Evolutionary conservation across 2,888 invertebrate species (phyloP).

Genomic region (Rotaria macrura): DNA sequence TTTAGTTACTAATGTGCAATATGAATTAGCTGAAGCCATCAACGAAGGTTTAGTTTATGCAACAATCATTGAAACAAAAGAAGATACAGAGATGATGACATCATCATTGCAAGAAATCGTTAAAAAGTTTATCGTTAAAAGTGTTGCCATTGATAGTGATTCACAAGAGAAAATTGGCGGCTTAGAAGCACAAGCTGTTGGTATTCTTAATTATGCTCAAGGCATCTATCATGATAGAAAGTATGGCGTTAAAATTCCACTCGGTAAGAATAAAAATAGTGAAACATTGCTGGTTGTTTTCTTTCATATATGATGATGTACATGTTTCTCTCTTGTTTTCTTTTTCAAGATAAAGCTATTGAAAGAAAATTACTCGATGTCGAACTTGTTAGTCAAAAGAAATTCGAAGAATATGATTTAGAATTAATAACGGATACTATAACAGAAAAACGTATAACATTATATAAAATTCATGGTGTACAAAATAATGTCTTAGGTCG

Average conservation of each 20-base stretch:
- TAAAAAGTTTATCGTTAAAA: slow-evolving; percentile 32
- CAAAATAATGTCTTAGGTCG: slow-evolving; percentile 24
- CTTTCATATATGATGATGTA: too few species aligned
- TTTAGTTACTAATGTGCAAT: slow-evolving; percentile 30
- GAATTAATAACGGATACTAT: slow-evolving; percentile 32
- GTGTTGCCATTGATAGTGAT: slow-evolving; percentile 31
- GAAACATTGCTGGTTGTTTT: too few species aligned
- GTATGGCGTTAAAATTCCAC: slow-evolving; percentile 21
- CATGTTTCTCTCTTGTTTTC: too few species aligned
- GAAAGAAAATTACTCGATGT: slow-evolving; percentile 27
- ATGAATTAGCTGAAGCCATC: slow-evolving; percentile 33
- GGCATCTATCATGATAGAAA: slow-evolving; percentile 33
- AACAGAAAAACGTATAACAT: slow-evolving; percentile 30
- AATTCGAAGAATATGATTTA: slow-evolving; percentile 30
- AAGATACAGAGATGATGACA: slow-evolving; percentile 28
- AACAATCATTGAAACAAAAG: slow-evolving; percentile 30
- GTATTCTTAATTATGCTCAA: slow-evolving; percentile 34
- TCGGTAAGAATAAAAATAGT: too few species aligned
- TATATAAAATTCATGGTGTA: slow-evolving; percentile 26
- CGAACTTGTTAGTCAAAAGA: slow-evolving; percentile 21
- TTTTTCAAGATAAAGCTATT: slow-evolving; percentile 25
- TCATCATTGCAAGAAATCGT: slow-evolving; percentile 29
- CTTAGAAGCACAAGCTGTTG: slow-evolving; percentile 32
- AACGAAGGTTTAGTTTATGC: slow-evolving; percentile 33
- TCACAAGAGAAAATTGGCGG: slow-evolving; percentile 26